A percentile compares a stretch with the other conserved stretches of the same genome.
These are phyloP conservation scores for Pseudorhiza aurosa DNA, from an alignment of 30 jellyfish, hydroid and myxozoan genomes.

Conservation along the genomic window DNA sequence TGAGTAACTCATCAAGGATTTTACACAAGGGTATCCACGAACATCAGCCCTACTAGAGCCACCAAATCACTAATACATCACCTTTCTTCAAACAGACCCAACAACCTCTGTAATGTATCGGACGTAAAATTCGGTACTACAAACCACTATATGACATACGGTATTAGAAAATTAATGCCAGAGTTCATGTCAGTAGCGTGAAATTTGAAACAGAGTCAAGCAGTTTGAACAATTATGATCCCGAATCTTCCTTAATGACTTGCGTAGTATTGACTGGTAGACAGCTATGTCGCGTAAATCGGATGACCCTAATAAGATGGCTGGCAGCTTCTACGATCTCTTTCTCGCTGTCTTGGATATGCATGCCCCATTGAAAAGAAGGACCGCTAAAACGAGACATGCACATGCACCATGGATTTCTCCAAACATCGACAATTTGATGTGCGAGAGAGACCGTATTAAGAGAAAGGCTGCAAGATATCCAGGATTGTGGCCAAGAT, in stretches of 20 bases:
- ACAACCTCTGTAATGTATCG: too few relatives aligned
- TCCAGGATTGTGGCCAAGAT: conserved; percentile 25
- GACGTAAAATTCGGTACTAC: too few relatives aligned
- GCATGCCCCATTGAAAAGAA: conserved; percentile 20
- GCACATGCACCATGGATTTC: conserved; percentile 41
- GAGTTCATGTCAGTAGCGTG: too few relatives aligned
- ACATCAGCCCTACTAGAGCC: background rate
- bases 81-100: background rate
- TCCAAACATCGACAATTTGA: conserved; percentile 19
- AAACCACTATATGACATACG: too few relatives aligned
- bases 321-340: background rate
- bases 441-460: conserved; percentile 26
- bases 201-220: too few relatives aligned
- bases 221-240: background rate
- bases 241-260: conserved; percentile 17
- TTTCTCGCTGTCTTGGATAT: background rate
- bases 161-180: too few relatives aligned
- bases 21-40: background rate
- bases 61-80: background rate
- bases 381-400: conserved; percentile 15
- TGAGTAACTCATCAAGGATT: background rate
- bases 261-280: conserved; percentile 12
- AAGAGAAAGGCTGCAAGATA: conserved; percentile 17
- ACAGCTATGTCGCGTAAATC: background rate
- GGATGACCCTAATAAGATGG: conserved; percentile 11